These are phyloP conservation scores for Nematostella vectensis DNA, from an alignment of 92 coral and sea anemone species.

Conservation along the genomic window DNA sequence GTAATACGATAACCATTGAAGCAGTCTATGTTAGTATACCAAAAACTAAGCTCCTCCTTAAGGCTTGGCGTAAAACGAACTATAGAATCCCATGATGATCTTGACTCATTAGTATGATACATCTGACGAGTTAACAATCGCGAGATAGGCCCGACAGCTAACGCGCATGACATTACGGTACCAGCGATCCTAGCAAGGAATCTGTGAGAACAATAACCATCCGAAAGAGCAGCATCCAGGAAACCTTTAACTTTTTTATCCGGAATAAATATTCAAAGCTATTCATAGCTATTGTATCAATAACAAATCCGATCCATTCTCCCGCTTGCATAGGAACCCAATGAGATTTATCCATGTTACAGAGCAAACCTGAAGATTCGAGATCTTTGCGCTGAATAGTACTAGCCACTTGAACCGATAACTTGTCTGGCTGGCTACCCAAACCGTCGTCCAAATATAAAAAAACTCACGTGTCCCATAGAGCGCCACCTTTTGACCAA, in stretches of 20 bases:
- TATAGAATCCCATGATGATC: too few relatives aligned
- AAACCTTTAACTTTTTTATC: constrained; percentile 24
- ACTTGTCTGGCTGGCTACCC: constrained; percentile 36
- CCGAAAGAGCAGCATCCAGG: too few relatives aligned
- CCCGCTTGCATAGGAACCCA: constrained; percentile 49
- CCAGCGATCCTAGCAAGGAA: too few relatives aligned
- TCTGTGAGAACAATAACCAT: too few relatives aligned
- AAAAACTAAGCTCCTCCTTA: too few relatives aligned
- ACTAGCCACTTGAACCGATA: constrained; percentile 51
- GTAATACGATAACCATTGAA: too few relatives aligned
- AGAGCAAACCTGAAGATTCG: constrained; percentile 23
- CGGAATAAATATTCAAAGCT: constrained; percentile 32
- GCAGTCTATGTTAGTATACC: too few relatives aligned
- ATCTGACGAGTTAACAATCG: too few relatives aligned
- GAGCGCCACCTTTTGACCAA: constrained; percentile 55
- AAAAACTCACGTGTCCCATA: constrained; percentile 42
- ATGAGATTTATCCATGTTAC: constrained; percentile 50
- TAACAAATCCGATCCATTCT: constrained; percentile 52
- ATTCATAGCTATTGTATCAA: constrained; percentile 43
- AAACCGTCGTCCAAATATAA: constrained; percentile 62
- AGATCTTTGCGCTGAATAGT: constrained; percentile 49
- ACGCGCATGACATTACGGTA: too few relatives aligned
- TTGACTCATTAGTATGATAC: too few relatives aligned
- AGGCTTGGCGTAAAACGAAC: too few relatives aligned
- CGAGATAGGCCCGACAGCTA: too few relatives aligned